Evolutionary conservation across 2,888 invertebrate genomes (phyloP).

Genomic region (Cremastinae sp.): DNA sequence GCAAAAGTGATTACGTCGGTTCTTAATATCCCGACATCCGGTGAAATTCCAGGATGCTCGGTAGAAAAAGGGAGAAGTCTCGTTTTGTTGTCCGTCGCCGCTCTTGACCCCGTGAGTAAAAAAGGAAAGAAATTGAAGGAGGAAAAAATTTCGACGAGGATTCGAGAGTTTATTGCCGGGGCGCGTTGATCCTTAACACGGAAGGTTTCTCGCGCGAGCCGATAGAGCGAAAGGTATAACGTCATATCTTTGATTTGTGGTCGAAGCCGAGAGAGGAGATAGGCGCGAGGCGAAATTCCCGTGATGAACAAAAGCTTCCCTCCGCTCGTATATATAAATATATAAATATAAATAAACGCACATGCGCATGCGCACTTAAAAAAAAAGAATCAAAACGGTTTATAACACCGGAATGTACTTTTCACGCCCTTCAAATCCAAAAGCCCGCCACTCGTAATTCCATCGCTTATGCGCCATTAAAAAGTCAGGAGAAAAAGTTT

Average conservation of each 20-base stretch:
- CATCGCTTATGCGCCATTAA: slow-evolving; percentile 48
- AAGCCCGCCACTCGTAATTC: slow-evolving; percentile 55
- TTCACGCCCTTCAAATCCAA: slow-evolving; percentile 75
- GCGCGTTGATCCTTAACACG: slow-evolving; percentile 26
- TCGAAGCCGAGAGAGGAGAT: slow-evolving; percentile 60
- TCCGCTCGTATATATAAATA: slow-evolving; percentile 33
- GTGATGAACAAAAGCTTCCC: slow-evolving; percentile 46
- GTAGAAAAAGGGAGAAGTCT: slow-evolving; percentile 27
- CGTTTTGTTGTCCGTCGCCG: slow-evolving; percentile 34
- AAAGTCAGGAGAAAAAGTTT: slow-evolving; percentile 42
- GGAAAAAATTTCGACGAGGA: slow-evolving; percentile 44
- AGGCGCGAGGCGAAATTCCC: slow-evolving; percentile 44
- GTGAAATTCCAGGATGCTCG: too few species aligned
- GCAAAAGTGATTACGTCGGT: background rate
- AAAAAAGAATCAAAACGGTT: slow-evolving; percentile 52
- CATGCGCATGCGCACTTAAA: slow-evolving; percentile 17
- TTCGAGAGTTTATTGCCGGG: slow-evolving; percentile 43
- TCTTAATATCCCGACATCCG: too few species aligned
- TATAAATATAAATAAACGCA: slow-evolving; percentile 36
- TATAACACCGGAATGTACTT: slow-evolving; percentile 72
- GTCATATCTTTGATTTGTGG: slow-evolving; percentile 74
- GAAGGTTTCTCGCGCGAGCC: slow-evolving; percentile 60
- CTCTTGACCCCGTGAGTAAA: slow-evolving; percentile 35
- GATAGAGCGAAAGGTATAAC: slow-evolving; percentile 69
- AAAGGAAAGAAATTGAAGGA: slow-evolving; percentile 7